Conservation (phyloP, 2,113 vertebrate genomes). For the Nesospiza acunhae region DNA sequence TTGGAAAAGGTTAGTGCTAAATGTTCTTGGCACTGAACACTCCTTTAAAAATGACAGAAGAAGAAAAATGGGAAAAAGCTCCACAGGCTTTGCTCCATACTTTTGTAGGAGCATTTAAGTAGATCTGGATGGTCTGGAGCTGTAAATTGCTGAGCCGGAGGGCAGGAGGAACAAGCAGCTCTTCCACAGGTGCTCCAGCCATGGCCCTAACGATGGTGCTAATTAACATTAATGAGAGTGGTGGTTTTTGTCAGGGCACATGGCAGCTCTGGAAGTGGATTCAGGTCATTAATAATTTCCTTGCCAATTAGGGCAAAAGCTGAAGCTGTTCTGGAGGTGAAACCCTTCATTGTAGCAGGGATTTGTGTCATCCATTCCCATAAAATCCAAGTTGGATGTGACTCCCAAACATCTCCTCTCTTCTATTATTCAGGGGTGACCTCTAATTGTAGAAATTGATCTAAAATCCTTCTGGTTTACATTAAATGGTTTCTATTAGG, state of each 20-base stretch:
- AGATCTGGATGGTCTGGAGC: neutral
- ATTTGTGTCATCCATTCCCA: neutral
- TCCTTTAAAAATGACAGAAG: neutral
- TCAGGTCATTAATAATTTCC: neutral
- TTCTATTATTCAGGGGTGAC: neutral
- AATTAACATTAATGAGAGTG: neutral
- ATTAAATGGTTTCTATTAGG: neutral
- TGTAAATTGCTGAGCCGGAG: neutral
- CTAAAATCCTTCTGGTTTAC: neutral
- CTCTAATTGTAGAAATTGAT: neutral
- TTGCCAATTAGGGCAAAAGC: neutral
- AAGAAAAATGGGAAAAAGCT: neutral
- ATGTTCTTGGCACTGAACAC: neutral
- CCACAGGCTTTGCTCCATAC: neutral
- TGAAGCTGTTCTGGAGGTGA: neutral
- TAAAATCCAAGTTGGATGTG: neutral
- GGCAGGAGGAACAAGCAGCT: neutral
- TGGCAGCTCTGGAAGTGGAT: neutral
- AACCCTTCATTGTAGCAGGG: accelerated
- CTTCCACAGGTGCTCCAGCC: neutral
- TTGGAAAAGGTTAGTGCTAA: neutral
- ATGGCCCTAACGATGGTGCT: neutral
- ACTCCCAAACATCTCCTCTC: neutral
- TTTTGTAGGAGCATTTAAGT: neutral
- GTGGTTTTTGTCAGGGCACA: neutral